These are phyloP conservation scores for Heptranchias perlo DNA, from an alignment of 2,113 vertebrate genomes.

Conservation along the genomic window DNA sequence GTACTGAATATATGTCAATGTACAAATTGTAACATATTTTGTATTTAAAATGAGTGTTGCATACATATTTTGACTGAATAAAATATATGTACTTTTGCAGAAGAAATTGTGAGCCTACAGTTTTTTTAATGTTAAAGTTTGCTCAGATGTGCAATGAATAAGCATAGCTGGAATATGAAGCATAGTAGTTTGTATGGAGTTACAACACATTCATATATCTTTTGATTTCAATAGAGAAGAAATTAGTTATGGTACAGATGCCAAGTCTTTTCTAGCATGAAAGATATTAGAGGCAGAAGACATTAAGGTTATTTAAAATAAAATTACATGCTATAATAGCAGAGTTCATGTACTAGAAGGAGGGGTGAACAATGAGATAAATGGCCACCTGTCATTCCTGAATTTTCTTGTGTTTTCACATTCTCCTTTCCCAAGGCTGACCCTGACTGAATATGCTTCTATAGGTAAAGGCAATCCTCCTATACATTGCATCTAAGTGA, in stretches of 20 bases:
- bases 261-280: too few relatives aligned
- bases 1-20: constrained; percentile 24
- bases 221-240: too few relatives aligned
- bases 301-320: not conserved
- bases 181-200: too few relatives aligned
- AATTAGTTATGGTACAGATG: too few relatives aligned
- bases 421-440: not conserved
- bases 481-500: not conserved
- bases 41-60: constrained; percentile 34
- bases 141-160: too few relatives aligned
- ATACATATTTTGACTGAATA: constrained; percentile 36
- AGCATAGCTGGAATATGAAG: not conserved
- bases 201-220: too few relatives aligned
- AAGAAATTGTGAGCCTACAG: not conserved
- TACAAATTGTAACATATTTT: constrained; percentile 34
- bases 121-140: not conserved
- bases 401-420: not conserved
- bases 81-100: constrained; percentile 33
- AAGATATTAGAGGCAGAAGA: not conserved
- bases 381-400: not conserved
- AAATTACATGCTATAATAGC: not conserved
- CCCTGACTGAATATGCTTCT: not conserved
- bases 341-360: not conserved
- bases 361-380: not conserved
- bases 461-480: not conserved